Conservation (phyloP, 2,888 invertebrate genomes). For the Philereme transversata region DNA sequence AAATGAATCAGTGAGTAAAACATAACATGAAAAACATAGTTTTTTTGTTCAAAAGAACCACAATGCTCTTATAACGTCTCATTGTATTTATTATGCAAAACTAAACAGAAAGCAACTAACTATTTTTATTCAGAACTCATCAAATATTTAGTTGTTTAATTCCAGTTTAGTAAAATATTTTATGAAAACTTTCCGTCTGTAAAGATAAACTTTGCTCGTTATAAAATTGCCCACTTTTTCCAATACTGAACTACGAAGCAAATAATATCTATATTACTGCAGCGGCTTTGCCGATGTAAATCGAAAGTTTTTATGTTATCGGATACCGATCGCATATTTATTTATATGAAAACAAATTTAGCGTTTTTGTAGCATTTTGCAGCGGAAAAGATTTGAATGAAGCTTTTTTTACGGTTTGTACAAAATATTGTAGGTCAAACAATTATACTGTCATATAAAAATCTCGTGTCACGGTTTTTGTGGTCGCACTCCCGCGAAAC, state of each 20-base stretch:
- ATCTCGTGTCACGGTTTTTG: too few species aligned
- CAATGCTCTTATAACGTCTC: neutral
- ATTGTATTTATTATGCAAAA: neutral
- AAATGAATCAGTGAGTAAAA: too few species aligned
- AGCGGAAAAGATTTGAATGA: neutral
- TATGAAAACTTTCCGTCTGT: neutral
- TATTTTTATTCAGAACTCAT: neutral
- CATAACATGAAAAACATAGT: too few species aligned
- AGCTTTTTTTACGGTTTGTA: too few species aligned
- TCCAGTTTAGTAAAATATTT: constrained; percentile 1
- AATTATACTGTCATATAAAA: too few species aligned
- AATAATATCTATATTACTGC: constrained; percentile 16
- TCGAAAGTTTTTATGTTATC: constrained; percentile 11
- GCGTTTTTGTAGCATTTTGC: neutral
- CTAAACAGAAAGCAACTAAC: neutral
- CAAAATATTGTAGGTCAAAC: too few species aligned
- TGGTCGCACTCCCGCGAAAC: too few species aligned
- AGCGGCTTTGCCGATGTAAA: constrained; percentile 13
- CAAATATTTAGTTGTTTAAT: neutral
- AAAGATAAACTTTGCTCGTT: constrained; percentile 15
- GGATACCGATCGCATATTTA: constrained; percentile 11
- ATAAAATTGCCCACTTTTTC: constrained; percentile 8
- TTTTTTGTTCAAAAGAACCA: neutral
- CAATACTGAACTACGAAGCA: constrained; percentile 6
- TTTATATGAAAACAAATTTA: constrained; percentile 7